Base-by-base conservation (phyloP, 2,797 vertebrate genomes). In the Bradypus variegatus region DNA sequence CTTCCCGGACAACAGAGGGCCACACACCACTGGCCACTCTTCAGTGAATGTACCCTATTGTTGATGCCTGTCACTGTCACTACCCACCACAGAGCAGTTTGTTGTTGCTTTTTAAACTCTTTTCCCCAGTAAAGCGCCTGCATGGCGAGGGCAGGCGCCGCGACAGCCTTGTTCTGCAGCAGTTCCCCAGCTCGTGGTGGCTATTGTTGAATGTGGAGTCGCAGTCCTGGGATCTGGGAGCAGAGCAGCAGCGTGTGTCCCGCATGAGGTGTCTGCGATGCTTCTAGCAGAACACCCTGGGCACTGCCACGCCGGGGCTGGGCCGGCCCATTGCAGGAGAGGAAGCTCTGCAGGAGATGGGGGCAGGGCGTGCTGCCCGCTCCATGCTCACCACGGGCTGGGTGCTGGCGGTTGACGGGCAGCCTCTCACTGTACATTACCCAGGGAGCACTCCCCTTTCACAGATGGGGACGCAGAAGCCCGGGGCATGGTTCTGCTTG, bases 371-470 rank as follows among this genome's bases (percentile, higher is more conserved):
- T 6, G 1, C 41, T 38, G 9, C 38, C 14, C 19, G 18, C 31
- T 48, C 33, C 45, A 18, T 8, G 19, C 6, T 48, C 16, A 13
- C 50, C 1, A 0, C 0, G 18, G 1, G 3, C 85, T 33, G 1
- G 5, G 41, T 1, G 11, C 50, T 27, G 16, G 8, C 29, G 27
- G 48, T 50, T 41, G 38, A 88, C 8, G 33, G 48, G 31, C 19
- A 2, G 5, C 1, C 21, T 15, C 80, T 36, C 41, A 9, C 16
- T 48, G 58, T 21, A 50, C 14, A 11, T 18, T 7, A 62, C 38
- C 9, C 3, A 38, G 8, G 29, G 31, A n/a, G 45, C 60, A 80
- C 48, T 41, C 48, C 15, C 36, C 33, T 50, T 75, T 76, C 36
- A 79, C 27, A 65, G 67, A 73, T 0, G 0, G 70, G 69, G 27